Evolutionary conservation across 1,140 invertebrate species (phyloP).

Genomic region (Yoshiicerus persimilis): DNA sequence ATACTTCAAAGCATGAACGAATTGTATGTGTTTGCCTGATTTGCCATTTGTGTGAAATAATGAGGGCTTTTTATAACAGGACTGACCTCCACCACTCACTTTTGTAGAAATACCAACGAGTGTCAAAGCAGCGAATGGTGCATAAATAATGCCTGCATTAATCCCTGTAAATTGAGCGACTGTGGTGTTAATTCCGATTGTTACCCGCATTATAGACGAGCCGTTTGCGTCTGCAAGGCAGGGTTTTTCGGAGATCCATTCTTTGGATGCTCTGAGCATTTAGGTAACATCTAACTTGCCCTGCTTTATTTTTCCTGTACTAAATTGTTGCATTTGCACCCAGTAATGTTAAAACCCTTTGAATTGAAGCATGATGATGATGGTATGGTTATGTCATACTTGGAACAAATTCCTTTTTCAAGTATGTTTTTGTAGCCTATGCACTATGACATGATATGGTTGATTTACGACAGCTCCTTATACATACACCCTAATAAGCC

Average conservation of each 20-base stretch:
- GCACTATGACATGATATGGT: background rate
- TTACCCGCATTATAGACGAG: slow-evolving; percentile 63
- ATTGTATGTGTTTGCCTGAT: background rate
- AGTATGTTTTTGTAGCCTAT: background rate
- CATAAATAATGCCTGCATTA: slow-evolving; percentile 58
- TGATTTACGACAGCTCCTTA: background rate
- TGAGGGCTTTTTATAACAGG: slow-evolving; percentile 7
- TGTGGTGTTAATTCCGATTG: slow-evolving; percentile 69
- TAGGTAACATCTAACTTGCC: background rate
- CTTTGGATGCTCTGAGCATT: slow-evolving; percentile 53
- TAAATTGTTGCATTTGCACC: background rate
- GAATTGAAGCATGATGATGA: slow-evolving; percentile 5
- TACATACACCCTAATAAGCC: background rate
- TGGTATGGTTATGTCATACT: background rate
- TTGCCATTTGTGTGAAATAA: background rate
- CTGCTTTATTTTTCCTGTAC: background rate
- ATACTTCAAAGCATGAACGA: too few relatives aligned
- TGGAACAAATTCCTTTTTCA: background rate
- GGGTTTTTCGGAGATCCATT: slow-evolving; percentile 56
- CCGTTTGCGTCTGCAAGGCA: slow-evolving; percentile 67
- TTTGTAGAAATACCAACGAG: slow-evolving; percentile 53
- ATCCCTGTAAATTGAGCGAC: slow-evolving; percentile 59
- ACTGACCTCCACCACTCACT: slow-evolving; percentile 8
- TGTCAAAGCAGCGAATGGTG: slow-evolving; percentile 61
- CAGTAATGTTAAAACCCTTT: background rate